A percentile compares a stretch with the other conserved stretches of the same genome.
phyloP scores from a whole-genome alignment of 2,888 invertebrate genomes.

The Tetropium fuscum region DNA sequence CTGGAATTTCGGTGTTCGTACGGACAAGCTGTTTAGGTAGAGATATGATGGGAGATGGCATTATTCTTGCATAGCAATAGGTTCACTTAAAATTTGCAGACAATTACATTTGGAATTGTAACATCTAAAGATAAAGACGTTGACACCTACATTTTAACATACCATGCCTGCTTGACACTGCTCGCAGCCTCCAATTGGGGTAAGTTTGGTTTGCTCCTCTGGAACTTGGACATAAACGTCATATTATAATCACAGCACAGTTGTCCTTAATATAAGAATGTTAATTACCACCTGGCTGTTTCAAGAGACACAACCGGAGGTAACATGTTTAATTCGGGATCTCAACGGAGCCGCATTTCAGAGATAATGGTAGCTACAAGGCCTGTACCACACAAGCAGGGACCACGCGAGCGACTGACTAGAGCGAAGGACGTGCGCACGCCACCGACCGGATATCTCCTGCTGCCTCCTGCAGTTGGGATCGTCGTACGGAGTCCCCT shows the following conservation, averaged over 20 bases:
- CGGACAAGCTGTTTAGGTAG: no score
- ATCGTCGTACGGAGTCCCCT: constrained; percentile 15
- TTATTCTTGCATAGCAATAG: no score
- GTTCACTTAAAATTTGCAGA: no score
- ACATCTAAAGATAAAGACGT: constrained; percentile 22
- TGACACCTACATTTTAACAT: constrained; percentile 59
- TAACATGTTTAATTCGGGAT: constrained; percentile 13
- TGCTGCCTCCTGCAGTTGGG: constrained; percentile 21
- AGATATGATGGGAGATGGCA: no score
- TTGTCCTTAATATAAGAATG: constrained; percentile 2
- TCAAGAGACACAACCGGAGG: neutral
- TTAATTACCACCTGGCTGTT: neutral
- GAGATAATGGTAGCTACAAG: constrained; percentile 13
- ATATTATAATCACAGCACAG: constrained; percentile 43
- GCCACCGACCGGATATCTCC: constrained; percentile 24
- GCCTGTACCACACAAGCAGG: constrained; percentile 12
- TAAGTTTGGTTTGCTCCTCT: constrained; percentile 54
- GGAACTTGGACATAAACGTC: constrained; percentile 57
- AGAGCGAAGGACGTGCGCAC: constrained; percentile 27
- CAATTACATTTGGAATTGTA: neutral
- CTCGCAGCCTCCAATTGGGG: constrained; percentile 49
- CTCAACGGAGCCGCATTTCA: neutral
- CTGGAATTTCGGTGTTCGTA: no score
- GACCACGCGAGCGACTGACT: constrained; percentile 37
- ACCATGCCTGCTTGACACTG: constrained; percentile 58